Conservation (phyloP, 2,113 vertebrate genomes). For the Origma solitaria region DNA sequence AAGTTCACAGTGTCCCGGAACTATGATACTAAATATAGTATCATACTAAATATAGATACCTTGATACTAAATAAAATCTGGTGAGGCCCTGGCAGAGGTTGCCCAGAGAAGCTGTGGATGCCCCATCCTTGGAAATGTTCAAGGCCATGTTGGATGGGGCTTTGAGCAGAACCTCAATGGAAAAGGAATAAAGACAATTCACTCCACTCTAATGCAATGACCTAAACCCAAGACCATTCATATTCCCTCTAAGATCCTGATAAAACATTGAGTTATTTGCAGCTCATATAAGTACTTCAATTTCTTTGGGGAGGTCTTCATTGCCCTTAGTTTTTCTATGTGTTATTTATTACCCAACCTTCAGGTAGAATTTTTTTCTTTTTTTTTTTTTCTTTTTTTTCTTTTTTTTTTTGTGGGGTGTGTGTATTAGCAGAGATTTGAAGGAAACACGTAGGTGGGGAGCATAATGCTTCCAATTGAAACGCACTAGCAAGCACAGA, state of each 20-base stretch:
- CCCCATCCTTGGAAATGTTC: background rate
- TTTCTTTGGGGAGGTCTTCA: background rate
- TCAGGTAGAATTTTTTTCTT: background rate
- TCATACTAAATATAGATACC: too few relatives aligned
- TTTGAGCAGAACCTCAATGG: background rate
- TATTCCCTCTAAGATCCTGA: background rate
- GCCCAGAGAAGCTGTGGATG: background rate
- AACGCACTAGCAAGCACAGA: conserved; percentile 28
- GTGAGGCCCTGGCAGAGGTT: background rate
- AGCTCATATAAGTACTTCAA: background rate
- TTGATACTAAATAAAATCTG: background rate
- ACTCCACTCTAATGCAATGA: background rate
- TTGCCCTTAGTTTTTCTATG: background rate
- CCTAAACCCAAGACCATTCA: background rate
- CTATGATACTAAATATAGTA: too few relatives aligned
- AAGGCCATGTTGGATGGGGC: background rate
- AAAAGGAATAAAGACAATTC: background rate
- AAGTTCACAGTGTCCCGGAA: background rate
- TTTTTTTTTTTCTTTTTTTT: background rate
- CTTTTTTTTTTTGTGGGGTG: background rate
- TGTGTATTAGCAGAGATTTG: conserved; percentile 5
- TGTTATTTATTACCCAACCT: conserved; percentile 17
- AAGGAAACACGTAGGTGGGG: conserved; percentile 51
- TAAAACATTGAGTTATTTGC: background rate
- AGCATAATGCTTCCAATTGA: conserved; percentile 58